These are phyloP conservation scores for Dendrocincla tyrannina DNA, from an alignment of 2,797 vertebrate species.

Conservation along the genomic window DNA sequence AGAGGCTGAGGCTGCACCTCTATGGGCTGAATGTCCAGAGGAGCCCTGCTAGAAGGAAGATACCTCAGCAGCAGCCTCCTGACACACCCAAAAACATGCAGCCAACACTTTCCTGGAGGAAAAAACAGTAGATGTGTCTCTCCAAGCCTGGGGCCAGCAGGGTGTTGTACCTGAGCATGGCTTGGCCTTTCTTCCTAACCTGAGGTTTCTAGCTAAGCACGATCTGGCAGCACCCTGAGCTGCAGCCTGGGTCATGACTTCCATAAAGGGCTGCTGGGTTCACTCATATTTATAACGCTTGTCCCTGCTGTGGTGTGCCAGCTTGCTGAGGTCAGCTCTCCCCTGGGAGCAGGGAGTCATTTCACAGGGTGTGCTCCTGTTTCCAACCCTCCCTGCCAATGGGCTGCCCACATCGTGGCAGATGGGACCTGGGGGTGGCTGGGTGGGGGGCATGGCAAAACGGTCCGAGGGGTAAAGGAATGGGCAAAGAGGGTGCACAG, in stretches of 20 bases:
- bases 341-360: fast-evolving
- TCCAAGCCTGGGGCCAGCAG: not conserved
- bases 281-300: not conserved
- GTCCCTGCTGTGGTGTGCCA: not conserved
- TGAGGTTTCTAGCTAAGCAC: not conserved
- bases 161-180: not conserved
- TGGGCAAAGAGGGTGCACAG: fast-evolving
- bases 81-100: not conserved
- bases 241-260: not conserved
- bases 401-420: not conserved
- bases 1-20: not conserved
- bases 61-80: not conserved
- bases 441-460: not conserved
- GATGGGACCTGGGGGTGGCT: not conserved
- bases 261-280: not conserved
- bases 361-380: not conserved
- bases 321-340: slow-evolving; percentile 1
- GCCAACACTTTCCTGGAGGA: not conserved
- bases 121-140: not conserved
- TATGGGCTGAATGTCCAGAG: not conserved
- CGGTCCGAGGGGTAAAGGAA: fast-evolving
- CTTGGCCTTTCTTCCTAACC: not conserved
- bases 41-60: not conserved
- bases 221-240: not conserved
- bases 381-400: not conserved